These are phyloP conservation scores for Selene dorsalis DNA, from an alignment of 2,797 vertebrate species.

Conservation along the genomic window DNA sequence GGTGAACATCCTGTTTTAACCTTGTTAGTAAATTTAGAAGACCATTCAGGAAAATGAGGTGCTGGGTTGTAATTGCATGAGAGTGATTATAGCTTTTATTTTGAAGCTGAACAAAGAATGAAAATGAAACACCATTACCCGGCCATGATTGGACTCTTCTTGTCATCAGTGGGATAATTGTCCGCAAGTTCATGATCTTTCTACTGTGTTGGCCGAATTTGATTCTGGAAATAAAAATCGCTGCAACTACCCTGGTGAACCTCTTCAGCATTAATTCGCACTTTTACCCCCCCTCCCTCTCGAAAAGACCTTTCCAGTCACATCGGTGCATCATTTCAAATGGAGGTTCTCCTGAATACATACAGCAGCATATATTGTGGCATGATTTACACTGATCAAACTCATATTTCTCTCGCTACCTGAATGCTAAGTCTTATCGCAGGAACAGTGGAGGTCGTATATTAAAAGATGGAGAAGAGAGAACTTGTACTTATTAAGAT, in stretches of 20 bases:
- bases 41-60: constrained; percentile 61
- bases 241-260: constrained; percentile 42
- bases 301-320: constrained; percentile 32
- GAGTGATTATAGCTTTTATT: constrained; percentile 79
- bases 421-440: constrained; percentile 13
- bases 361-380: background rate
- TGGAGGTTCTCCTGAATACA: constrained; percentile 7
- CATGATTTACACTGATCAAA: constrained; percentile 26
- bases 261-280: constrained; percentile 35
- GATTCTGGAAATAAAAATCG: constrained; percentile 64
- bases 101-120: constrained; percentile 62
- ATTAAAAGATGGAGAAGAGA: background rate
- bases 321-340: constrained; percentile 20
- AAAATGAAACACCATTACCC: constrained; percentile 71
- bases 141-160: constrained; percentile 73
- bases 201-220: constrained; percentile 61
- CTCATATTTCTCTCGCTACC: constrained; percentile 13
- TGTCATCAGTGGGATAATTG: constrained; percentile 75
- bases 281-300: constrained; percentile 13
- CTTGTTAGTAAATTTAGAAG: constrained; percentile 67
- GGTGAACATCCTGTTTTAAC: constrained; percentile 75
- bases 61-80: constrained; percentile 70
- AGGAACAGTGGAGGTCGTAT: background rate
- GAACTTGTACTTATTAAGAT: background rate
- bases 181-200: constrained; percentile 71